Conservation (phyloP, 2,113 vertebrate genomes). For the Lamprologus callipterus region DNA sequence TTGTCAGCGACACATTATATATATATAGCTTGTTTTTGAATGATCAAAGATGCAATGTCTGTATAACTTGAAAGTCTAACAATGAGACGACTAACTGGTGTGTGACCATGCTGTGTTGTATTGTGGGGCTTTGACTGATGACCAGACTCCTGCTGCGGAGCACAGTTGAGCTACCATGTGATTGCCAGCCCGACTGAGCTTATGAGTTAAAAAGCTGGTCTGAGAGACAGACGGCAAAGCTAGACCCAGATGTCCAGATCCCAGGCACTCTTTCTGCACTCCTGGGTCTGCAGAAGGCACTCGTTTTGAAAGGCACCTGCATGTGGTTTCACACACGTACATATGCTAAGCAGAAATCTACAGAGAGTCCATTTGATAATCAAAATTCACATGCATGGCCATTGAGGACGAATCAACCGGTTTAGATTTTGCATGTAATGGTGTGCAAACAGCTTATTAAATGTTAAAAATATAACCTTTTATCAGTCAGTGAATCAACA, state of each 20-base stretch:
- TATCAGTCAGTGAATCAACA: background rate
- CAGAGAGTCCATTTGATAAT: background rate
- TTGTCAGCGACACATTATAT: background rate
- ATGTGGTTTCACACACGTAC: background rate
- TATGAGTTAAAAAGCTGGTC: conserved; percentile 35
- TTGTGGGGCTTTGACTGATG: conserved; percentile 19
- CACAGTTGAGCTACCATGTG: conserved; percentile 27
- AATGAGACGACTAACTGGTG: background rate
- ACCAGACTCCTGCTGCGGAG: conserved; percentile 10
- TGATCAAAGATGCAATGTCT: background rate
- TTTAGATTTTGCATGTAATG: background rate
- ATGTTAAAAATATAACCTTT: background rate
- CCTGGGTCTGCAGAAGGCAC: conserved; percentile 18
- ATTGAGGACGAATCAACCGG: background rate
- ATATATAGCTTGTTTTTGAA: background rate
- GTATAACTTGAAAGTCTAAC: background rate
- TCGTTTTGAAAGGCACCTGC: background rate
- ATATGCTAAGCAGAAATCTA: background rate
- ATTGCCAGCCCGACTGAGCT: conserved; percentile 36
- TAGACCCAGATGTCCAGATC: conserved; percentile 47
- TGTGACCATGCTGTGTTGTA: conserved; percentile 6
- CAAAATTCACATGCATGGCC: background rate
- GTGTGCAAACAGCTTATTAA: background rate
- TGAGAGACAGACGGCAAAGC: conserved; percentile 32
- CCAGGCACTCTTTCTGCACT: conserved; percentile 14